phyloP scores from a whole-genome alignment of 2,888 invertebrate species.

The Anthophora plumipes region DNA sequence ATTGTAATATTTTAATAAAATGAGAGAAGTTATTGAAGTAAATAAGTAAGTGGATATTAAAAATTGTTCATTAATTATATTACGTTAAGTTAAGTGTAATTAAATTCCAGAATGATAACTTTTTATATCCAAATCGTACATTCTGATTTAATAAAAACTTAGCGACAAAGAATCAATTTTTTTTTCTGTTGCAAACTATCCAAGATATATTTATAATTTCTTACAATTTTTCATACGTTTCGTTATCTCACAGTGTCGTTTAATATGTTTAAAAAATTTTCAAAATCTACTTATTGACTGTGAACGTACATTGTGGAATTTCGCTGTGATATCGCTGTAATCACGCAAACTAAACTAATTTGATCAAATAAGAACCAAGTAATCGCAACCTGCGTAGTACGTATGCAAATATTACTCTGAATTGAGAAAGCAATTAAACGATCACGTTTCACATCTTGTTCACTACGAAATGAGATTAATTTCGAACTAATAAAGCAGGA shows the following conservation, averaged over 20 bases:
- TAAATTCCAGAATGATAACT: too few species aligned
- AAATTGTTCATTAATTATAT: too few species aligned
- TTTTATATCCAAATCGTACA: too few species aligned
- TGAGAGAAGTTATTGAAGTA: too few species aligned
- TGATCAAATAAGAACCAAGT: not conserved
- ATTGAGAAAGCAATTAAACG: constrained; percentile 10
- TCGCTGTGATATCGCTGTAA: not conserved
- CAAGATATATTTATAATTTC: too few species aligned
- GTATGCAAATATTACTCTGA: not conserved
- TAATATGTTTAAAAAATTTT: not conserved
- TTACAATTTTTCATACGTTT: not conserved
- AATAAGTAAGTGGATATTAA: too few species aligned
- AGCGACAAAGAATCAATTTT: too few species aligned
- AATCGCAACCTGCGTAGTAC: not conserved
- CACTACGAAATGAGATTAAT: not conserved
- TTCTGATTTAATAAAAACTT: too few species aligned
- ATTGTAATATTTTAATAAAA: too few species aligned
- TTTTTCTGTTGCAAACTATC: too few species aligned
- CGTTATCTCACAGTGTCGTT: not conserved
- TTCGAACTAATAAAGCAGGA: not conserved
- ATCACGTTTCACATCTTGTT: not conserved
- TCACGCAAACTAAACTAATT: not conserved
- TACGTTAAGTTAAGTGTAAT: too few species aligned
- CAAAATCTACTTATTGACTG: not conserved
- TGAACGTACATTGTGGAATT: not conserved